Conservation (phyloP, 2,797 vertebrate genomes). For the Potorous gilbertii region DNA sequence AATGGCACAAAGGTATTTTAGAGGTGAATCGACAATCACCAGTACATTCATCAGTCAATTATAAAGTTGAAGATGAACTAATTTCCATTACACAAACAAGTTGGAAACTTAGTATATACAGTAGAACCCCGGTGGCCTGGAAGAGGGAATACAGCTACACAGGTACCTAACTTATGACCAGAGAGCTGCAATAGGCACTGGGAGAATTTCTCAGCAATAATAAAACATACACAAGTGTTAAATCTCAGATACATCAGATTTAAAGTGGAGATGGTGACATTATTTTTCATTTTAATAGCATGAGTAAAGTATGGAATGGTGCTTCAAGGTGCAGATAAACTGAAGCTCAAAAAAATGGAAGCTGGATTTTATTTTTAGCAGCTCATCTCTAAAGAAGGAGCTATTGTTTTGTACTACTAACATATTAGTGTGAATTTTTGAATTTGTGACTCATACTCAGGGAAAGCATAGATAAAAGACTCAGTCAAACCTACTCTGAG, state of each 20-base stretch:
- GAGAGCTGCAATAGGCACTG: neutral
- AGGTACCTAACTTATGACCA: neutral
- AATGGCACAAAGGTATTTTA: constrained; percentile 39
- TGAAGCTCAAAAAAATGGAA: neutral
- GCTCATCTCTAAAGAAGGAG: constrained; percentile 29
- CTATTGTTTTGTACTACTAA: neutral
- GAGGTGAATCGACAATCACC: constrained; percentile 46
- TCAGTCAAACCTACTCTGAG: neutral
- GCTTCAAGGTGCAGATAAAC: neutral
- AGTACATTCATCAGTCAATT: constrained; percentile 49
- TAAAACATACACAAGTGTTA: no score
- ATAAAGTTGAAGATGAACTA: constrained; percentile 54
- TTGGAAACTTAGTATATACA: neutral
- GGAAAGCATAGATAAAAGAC: neutral
- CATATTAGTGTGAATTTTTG: neutral
- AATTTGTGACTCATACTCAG: neutral
- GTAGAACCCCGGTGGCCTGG: constrained; percentile 28
- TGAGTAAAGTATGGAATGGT: neutral
- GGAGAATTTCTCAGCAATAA: neutral
- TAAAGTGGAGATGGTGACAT: neutral
- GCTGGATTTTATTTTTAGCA: neutral
- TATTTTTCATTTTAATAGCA: neutral
- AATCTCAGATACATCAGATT: neutral
- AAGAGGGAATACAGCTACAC: constrained; percentile 24
- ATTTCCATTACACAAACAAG: constrained; percentile 42